Conservation (phyloP, 1,140 invertebrate species). For the Achatina immaculata region DNA sequence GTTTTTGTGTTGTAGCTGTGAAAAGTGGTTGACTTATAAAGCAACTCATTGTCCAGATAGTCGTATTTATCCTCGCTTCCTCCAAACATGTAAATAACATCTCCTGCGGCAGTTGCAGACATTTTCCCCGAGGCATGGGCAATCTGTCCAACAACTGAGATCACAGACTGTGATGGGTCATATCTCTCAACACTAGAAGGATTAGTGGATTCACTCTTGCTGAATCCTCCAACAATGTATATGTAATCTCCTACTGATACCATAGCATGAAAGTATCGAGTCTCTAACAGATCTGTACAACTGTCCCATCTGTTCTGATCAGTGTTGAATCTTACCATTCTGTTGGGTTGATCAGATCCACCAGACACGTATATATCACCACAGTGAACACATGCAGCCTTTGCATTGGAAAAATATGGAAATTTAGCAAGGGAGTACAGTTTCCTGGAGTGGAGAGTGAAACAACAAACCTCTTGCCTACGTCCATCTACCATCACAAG, state of each 20-base stretch:
- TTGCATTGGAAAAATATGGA: conserved; percentile 45
- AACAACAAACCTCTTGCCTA: conserved; percentile 47
- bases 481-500: conserved; percentile 46
- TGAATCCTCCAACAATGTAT: conserved; percentile 41
- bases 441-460: conserved; percentile 43
- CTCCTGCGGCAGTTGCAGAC: conserved; percentile 41
- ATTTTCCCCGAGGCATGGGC: conserved; percentile 41
- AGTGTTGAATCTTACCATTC: conserved; percentile 42
- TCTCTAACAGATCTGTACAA: conserved; percentile 34
- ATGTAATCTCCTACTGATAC: conserved; percentile 37
- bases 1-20: conserved; percentile 43
- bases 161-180: conserved; percentile 27
- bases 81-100: conserved; percentile 51
- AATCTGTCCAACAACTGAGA: conserved; percentile 38
- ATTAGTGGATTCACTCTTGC: conserved; percentile 13
- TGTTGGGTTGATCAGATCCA: conserved; percentile 30
- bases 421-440: conserved; percentile 46
- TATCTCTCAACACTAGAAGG: conserved; percentile 44
- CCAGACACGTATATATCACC: conserved; percentile 47
- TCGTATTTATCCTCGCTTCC: conserved; percentile 36
- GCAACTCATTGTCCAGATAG: conserved; percentile 29
- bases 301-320: conserved; percentile 45
- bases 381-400: conserved; percentile 44
- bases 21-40: conserved; percentile 16
- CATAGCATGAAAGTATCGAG: conserved; percentile 43